phyloP scores from a whole-genome alignment of 2,113 vertebrate species.

The Ceuthmochares aereus region DNA sequence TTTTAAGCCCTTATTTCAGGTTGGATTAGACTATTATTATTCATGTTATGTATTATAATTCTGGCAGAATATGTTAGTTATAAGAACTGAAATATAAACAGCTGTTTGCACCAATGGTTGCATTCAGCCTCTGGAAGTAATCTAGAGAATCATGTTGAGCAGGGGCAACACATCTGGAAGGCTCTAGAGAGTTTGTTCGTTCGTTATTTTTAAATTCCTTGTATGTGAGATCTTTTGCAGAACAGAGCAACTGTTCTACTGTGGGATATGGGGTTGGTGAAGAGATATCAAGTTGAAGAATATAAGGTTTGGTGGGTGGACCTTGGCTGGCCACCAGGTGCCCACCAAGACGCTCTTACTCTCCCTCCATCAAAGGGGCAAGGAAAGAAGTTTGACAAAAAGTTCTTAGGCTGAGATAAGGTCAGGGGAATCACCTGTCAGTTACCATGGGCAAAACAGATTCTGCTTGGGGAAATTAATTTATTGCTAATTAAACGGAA shows the following conservation, averaged over 20 bases:
- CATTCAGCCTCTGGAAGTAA: not conserved
- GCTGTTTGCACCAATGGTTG: not conserved
- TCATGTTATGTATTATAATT: not conserved
- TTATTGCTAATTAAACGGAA: not conserved
- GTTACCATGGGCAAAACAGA: not conserved
- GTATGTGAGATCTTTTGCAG: not conserved
- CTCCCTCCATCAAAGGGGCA: not conserved
- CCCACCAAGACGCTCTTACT: not conserved
- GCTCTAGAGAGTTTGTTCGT: not conserved
- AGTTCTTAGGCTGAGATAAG: not conserved
- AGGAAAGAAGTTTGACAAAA: not conserved
- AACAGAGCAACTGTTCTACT: not conserved
- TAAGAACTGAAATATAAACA: too few species aligned
- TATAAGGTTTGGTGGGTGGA: not conserved
- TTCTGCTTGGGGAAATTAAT: not conserved
- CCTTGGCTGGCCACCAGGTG: not conserved
- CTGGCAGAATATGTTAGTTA: not conserved
- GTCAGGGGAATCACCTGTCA: not conserved
- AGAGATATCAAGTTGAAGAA: not conserved
- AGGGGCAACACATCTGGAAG: rapidly evolving
- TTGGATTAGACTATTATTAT: not conserved
- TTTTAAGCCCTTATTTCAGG: not conserved
- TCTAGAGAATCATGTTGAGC: not conserved
- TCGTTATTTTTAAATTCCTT: not conserved
- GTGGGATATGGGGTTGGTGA: not conserved